Evolutionary conservation across 2,113 vertebrate genomes (phyloP), one percentile per base, ranked within the genome.

Genomic region (Mus pahari): DNA sequence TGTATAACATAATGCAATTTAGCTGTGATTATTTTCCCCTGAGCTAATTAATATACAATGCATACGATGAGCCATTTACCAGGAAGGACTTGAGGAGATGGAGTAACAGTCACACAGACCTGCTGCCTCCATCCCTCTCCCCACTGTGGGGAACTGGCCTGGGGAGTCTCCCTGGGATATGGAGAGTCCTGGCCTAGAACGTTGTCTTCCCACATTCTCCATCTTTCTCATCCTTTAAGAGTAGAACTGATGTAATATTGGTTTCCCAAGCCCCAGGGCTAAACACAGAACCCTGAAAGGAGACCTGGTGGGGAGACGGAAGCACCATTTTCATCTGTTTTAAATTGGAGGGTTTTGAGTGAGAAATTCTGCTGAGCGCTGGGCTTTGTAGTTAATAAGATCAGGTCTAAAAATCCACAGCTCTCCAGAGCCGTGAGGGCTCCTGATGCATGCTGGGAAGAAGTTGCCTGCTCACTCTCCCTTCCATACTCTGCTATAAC

Each of bases 381-480:
- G 82, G 66, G 82, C 86, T 95, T 92, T 78, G 89, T 39, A 81
- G 90, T 91, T 90, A 88, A 90, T 74, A 94, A 95, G 75, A 90
- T 45, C 90, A 33, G 64, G 31, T 78, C 42, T 89, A 89, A 83
- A 90, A 74, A 91, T 88, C 28, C 50, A 42, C 86, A 7, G 28
- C 55, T 87, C n/a, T 42, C 1, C 22, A 26, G 66, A 86, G 60
- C n/a, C 89, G 68, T 45, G 5, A 86, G 16, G 73, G 33, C 22
- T 73, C 62, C n/a, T 48, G 16, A 14, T 0, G 17, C 53, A 79
- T 12, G 60, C 64, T 60, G 66, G 50, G 13, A 16, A 48, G n/a
- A 95, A 66, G 36, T 45, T 26, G 10, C 7, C 39, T 28, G 64
- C 2, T 36, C 0, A 20, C 31, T 39, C 70, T 39, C 70, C 66